phyloP scores from a whole-genome alignment of 2,113 vertebrate species.

The Phainopepla nitens region DNA sequence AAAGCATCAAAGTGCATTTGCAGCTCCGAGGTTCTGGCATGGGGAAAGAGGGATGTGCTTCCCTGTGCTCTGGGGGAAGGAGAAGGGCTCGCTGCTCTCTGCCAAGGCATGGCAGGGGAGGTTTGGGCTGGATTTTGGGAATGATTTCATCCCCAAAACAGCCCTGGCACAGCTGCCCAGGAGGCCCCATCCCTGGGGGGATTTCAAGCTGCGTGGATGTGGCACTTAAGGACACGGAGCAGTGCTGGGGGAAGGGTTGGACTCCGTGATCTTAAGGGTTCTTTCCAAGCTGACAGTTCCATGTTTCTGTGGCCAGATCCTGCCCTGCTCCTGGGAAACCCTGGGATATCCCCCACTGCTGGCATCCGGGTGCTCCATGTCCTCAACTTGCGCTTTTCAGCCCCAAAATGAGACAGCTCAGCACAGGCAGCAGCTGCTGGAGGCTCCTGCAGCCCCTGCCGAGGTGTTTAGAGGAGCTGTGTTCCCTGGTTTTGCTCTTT shows the following conservation, averaged over 20 bases:
- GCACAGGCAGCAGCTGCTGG: neutral
- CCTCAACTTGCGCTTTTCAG: accelerated
- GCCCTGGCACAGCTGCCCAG: neutral
- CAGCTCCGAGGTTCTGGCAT: accelerated
- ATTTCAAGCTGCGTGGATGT: neutral
- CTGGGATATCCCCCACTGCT: accelerated
- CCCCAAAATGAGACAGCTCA: neutral
- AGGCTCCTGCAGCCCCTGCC: neutral
- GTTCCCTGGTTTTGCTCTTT: neutral
- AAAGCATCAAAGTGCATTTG: accelerated
- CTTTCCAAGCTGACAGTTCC: neutral
- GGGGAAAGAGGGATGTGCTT: neutral
- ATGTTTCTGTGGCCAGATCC: neutral
- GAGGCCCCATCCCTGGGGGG: neutral
- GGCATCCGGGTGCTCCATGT: accelerated
- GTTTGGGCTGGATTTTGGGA: neutral
- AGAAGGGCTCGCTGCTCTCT: neutral
- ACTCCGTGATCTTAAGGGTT: neutral
- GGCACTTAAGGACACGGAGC: neutral
- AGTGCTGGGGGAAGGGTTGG: neutral
- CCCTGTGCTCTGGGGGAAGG: accelerated
- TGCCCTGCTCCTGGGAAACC: neutral
- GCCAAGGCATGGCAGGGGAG: neutral
- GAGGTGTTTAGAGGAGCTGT: neutral
- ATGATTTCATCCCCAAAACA: neutral